These are phyloP conservation scores for Aleiodes alternator DNA, from an alignment of 2,888 invertebrate species.

Conservation along the genomic window DNA sequence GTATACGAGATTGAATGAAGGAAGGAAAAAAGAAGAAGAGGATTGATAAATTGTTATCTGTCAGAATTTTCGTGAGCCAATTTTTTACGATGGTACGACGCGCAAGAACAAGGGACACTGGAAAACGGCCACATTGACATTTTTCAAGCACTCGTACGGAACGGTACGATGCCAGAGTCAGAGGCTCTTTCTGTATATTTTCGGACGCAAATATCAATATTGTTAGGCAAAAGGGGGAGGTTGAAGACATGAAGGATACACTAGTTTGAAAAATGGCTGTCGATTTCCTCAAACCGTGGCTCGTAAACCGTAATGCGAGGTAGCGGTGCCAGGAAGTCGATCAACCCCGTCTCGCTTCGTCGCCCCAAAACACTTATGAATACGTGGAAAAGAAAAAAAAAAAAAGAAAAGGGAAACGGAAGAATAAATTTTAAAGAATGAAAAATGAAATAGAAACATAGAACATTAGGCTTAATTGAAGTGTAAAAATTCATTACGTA, in stretches of 20 bases:
- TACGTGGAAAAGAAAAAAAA: neutral
- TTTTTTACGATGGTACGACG: constrained; percentile 68
- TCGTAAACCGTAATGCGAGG: constrained; percentile 60
- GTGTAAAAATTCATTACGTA: constrained; percentile 8
- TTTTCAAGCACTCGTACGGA: constrained; percentile 72
- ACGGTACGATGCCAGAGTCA: constrained; percentile 55
- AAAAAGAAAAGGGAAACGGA: neutral
- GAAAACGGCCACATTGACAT: constrained; percentile 58
- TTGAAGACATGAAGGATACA: constrained; percentile 29
- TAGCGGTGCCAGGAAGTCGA: constrained; percentile 45
- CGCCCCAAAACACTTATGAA: constrained; percentile 38
- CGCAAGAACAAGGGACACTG: constrained; percentile 60
- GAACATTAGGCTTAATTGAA: constrained; percentile 5
- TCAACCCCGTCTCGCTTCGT: constrained; percentile 51
- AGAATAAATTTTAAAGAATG: constrained; percentile 1
- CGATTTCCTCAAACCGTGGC: constrained; percentile 65
- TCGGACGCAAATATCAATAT: constrained; percentile 33
- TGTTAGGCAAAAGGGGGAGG: neutral
- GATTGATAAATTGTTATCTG: constrained; percentile 71
- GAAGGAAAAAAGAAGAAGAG: constrained; percentile 23
- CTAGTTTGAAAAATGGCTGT: constrained; percentile 60
- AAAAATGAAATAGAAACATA: constrained; percentile 3
- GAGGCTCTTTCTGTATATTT: constrained; percentile 14
- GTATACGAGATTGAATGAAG: constrained; percentile 43
- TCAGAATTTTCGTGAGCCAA: constrained; percentile 71